A percentile compares a stretch with the other conserved stretches of the same genome.
Evolutionary conservation across 1,140 invertebrate genomes (phyloP).

Genomic region (Sycobia sp.): DNA sequence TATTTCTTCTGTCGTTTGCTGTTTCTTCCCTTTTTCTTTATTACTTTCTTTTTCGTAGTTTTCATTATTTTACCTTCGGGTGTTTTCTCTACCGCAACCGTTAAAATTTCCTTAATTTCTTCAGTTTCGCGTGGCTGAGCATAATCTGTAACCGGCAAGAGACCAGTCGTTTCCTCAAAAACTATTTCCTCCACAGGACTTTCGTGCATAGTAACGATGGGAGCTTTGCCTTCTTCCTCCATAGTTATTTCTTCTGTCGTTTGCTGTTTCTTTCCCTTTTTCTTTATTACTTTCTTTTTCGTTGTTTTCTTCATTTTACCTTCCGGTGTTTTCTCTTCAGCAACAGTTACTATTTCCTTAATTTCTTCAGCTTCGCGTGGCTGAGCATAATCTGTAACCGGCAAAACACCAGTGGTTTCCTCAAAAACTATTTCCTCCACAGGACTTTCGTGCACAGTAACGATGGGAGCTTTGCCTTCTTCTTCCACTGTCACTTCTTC

Average conservation of each 20-base stretch:
- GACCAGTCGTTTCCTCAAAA: no score
- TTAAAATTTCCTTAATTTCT: slow-evolving; percentile 30
- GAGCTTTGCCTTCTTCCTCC: no score
- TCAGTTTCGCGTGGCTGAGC: no score
- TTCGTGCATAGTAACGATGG: no score
- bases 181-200: no score
- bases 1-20: no score
- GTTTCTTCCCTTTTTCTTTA: slow-evolving; percentile 36
- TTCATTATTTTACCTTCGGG: slow-evolving; percentile 31
- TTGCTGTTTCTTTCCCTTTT: slow-evolving; percentile 49
- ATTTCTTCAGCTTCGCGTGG: slow-evolving; percentile 17
- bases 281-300: slow-evolving; percentile 36
- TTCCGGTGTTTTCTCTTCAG: slow-evolving; percentile 10
- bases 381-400: slow-evolving; percentile 44
- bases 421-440: slow-evolving; percentile 26
- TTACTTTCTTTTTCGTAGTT: no score
- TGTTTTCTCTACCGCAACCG: background rate
- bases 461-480: slow-evolving; percentile 55
- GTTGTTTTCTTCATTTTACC: slow-evolving; percentile 5
- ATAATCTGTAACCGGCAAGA: no score
- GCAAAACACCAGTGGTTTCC: background rate
- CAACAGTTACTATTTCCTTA: slow-evolving; percentile 29
- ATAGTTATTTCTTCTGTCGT: slow-evolving; percentile 46
- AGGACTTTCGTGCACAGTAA: slow-evolving; percentile 42
- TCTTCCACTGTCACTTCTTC: slow-evolving; percentile 61